phyloP scores from a whole-genome alignment of 2,888 invertebrate genomes.

The Drosophila rubida region DNA sequence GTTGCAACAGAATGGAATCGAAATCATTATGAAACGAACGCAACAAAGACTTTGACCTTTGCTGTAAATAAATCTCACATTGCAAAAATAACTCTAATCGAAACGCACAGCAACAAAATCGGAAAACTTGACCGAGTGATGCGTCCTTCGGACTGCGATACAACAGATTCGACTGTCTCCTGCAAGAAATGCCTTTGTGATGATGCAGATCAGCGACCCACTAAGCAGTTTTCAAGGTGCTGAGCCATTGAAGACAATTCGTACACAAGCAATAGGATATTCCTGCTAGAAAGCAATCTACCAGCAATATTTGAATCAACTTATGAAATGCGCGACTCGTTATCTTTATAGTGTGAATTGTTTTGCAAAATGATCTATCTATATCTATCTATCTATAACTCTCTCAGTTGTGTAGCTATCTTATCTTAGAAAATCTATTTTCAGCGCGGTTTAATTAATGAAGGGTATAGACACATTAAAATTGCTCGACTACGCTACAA shows the following conservation, averaged over 20 bases:
- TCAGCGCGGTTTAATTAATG: not conserved
- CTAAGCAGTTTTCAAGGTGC: not conserved
- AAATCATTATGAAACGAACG: conserved; percentile 17
- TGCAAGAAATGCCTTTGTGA: not conserved
- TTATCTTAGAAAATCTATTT: not conserved
- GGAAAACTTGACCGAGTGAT: not conserved
- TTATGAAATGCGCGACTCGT: too few relatives aligned
- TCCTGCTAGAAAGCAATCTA: not conserved
- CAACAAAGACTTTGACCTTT: conserved; percentile 26
- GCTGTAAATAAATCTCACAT: conserved; percentile 8
- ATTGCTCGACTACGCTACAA: not conserved
- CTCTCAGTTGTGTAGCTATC: not conserved
- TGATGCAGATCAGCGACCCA: not conserved
- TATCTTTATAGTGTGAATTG: not conserved
- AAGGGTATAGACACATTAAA: not conserved
- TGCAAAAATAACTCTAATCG: not conserved
- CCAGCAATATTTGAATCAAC: too few relatives aligned
- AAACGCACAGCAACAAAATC: not conserved
- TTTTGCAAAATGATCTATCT: not conserved
- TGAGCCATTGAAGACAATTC: not conserved
- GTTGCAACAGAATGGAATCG: conserved; percentile 13
- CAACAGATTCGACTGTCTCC: not conserved
- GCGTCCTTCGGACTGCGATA: not conserved
- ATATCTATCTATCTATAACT: too few relatives aligned
- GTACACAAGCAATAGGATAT: too few relatives aligned